These are phyloP conservation scores for Drosophila sechellia DNA, from an alignment of 1,140 invertebrate species.

Conservation along the genomic window DNA sequence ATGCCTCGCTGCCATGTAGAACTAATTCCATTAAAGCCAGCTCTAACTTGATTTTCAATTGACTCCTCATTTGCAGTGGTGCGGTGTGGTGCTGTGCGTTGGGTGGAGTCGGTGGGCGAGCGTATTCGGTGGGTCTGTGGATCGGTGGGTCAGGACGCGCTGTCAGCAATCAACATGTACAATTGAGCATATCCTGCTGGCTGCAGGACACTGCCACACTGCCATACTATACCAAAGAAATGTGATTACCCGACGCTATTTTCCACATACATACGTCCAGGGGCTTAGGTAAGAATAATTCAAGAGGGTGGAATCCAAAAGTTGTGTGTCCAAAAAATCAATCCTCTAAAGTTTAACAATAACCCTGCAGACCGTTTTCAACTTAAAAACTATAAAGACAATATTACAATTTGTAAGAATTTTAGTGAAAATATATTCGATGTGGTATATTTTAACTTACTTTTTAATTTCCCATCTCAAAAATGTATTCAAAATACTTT, in stretches of 20 bases:
- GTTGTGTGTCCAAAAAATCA: not conserved
- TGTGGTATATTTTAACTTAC: no score
- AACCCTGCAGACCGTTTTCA: no score
- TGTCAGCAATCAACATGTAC: slow-evolving; percentile 83
- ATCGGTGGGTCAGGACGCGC: slow-evolving; percentile 26
- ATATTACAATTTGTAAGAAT: no score
- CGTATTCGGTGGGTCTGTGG: not conserved
- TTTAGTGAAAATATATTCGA: no score
- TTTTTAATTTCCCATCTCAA: no score
- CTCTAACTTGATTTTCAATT: slow-evolving; percentile 83
- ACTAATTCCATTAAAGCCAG: slow-evolving; percentile 81
- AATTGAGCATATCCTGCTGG: slow-evolving; percentile 77
- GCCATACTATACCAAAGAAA: slow-evolving; percentile 58
- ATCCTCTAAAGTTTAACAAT: no score
- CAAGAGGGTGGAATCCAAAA: not conserved
- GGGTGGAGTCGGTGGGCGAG: not conserved
- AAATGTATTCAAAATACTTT: no score
- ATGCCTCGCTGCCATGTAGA: slow-evolving; percentile 55
- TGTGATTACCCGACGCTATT: slow-evolving; percentile 79
- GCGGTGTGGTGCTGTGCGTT: not conserved
- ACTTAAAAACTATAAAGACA: no score
- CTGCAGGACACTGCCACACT: slow-evolving; percentile 54
- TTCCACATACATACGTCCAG: slow-evolving; percentile 44
- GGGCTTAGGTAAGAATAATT: not conserved
- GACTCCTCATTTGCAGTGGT: slow-evolving; percentile 72